phyloP scores from a whole-genome alignment of 2,797 vertebrate species.

The Etheostoma perlongum region DNA sequence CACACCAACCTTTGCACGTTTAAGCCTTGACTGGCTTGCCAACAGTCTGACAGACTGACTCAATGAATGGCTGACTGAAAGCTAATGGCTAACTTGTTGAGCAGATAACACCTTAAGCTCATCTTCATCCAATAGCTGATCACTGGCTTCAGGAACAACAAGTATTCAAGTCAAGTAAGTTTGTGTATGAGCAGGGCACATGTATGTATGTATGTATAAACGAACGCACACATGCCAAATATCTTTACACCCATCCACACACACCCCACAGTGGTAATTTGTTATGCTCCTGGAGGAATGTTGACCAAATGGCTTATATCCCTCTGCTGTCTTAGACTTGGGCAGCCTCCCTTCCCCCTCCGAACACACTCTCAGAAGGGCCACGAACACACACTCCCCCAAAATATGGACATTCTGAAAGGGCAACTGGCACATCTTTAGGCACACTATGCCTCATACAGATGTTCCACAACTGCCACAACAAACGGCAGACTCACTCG shows the following conservation, averaged over 20 bases:
- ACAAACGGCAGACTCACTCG: neutral
- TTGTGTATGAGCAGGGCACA: neutral
- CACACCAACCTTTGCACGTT: neutral
- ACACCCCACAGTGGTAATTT: constrained; percentile 60
- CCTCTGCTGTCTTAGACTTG: constrained; percentile 65
- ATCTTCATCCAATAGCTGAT: constrained; percentile 30
- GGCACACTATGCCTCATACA: constrained; percentile 8
- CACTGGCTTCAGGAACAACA: neutral
- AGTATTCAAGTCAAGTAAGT: neutral
- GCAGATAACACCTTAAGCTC: constrained; percentile 32
- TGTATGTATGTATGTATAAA: neutral
- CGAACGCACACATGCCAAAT: neutral
- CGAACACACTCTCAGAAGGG: constrained; percentile 23
- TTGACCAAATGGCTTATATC: constrained; percentile 81
- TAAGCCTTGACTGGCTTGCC: neutral
- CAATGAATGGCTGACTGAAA: constrained; percentile 3
- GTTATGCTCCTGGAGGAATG: constrained; percentile 79
- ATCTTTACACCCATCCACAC: constrained; percentile 35
- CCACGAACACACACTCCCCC: constrained; percentile 16
- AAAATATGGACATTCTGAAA: constrained; percentile 41
- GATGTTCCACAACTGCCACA: neutral
- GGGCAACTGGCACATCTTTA: constrained; percentile 23
- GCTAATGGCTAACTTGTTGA: constrained; percentile 12
- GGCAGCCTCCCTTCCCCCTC: constrained; percentile 62
- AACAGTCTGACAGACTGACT: neutral